Base-by-base conservation (phyloP, 2,797 vertebrate genomes). In the Ptychadena robeensis region DNA sequence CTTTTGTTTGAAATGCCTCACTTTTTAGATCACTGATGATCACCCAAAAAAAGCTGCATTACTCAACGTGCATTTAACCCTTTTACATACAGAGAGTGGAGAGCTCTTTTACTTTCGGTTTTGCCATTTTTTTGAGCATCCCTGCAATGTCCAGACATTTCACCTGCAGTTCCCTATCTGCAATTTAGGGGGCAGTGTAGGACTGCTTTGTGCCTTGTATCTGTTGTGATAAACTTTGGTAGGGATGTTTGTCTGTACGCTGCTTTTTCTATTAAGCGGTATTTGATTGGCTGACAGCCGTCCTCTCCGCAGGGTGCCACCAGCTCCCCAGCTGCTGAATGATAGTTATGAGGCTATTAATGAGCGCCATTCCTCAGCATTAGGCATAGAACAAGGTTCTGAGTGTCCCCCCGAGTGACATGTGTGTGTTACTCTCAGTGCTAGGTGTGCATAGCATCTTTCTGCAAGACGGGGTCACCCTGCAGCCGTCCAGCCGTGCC, bases 321-420 rank as follows among this genome's bases (percentile, higher is more conserved):
- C 40, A 48, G 15, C 40, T 18, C 40, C 40, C 40, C 40, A 48
- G 71, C 48, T 15, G 48, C 77, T 80, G 78, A 71, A 14, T 72
- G 68, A 64, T 64, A 3, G 35, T 80, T 80, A 80, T 80, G 67
- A 72, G 25, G 64, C 77, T 38, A 70, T 79, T 70, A 79, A 61
- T 79, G 66, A 70, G 64, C 48, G 10, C 75, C 7, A 15, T 67
- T 77, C 38, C n/a, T 77, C 38, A 67, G 32, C 40, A 53, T 18
- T 71, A 22, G n/a, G 66, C 15, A 48, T 3, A 70, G 3, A 72
- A 80, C 53, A 44, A 72, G 78, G 34, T n/a, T 61, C 63, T 7
- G n/a, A 61, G 53, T 69, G 31, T 22, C 15, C 57, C 37, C 31
- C 75, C 28, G 63, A 40, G 28, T 38, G 27, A 37, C 6, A 1